A percentile compares a stretch with the other conserved stretches of the same genome.
Evolutionary conservation across 2,797 vertebrate species (phyloP).

Genomic region (Botia almorhae): DNA sequence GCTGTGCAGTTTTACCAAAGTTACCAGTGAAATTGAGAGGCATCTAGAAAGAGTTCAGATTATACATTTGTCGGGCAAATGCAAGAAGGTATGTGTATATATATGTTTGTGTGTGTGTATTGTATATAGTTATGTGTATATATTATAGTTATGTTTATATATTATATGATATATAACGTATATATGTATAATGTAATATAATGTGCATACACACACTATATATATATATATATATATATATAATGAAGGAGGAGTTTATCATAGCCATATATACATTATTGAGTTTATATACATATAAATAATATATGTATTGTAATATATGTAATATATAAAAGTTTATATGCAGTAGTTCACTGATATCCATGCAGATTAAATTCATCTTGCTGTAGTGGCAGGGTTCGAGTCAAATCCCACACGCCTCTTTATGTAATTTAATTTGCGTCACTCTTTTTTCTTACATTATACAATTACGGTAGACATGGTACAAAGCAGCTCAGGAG

Average conservation of each 20-base stretch:
- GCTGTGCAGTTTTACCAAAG: not conserved
- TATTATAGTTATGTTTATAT: too few relatives aligned
- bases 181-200: too few relatives aligned
- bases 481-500: slow-evolving; percentile 47
- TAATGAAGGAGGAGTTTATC: not conserved
- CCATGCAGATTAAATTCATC: slow-evolving; percentile 21
- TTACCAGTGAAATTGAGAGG: not conserved
- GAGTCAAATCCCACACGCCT: slow-evolving; percentile 29
- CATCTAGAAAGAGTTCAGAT: not conserved
- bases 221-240: not conserved
- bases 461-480: slow-evolving; percentile 52
- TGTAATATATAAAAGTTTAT: not conserved
- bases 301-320: too few relatives aligned
- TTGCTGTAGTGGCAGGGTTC: slow-evolving; percentile 30
- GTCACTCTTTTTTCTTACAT: slow-evolving; percentile 25
- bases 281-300: too few relatives aligned
- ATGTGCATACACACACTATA: too few relatives aligned
- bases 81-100: too few relatives aligned
- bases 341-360: not conserved
- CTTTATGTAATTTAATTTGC: slow-evolving; percentile 52
- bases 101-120: too few relatives aligned
- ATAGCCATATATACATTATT: not conserved
- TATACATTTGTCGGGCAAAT: not conserved
- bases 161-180: too few relatives aligned
- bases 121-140: too few relatives aligned